Evolutionary conservation across 2,888 invertebrate genomes (phyloP), one percentile per base, ranked within the genome.

Genomic region (Acleris emargana): DNA sequence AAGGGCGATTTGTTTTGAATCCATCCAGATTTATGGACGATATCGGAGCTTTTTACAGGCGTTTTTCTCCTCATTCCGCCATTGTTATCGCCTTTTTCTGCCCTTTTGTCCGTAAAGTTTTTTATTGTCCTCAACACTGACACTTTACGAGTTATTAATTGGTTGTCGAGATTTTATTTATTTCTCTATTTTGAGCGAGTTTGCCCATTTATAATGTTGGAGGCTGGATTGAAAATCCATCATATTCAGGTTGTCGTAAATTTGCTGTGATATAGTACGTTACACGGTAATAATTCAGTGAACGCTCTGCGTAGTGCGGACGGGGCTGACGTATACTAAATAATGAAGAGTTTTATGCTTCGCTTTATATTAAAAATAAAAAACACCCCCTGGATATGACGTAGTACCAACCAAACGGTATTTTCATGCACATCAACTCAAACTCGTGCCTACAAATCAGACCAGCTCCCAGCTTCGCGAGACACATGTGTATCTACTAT

Each of bases 131-230:
- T 88, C 82, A 85, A 84, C 87, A 88, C 81, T 91, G 91, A 91
- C 91, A 87, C 86, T 92, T 92, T 92, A 91, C 91, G 91, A 91
- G 91, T 91, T 93, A 93, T 93, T 93, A 93, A 93, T 93, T 92
- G 91, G 88, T 87, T 91, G 93, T 92, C 93, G 87, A 81, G 80
- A 81, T 82, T 87, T 90, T 91, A 91, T 93, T 92, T 91, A 91
- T 92, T 89, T 90, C 90, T 90, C 89, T 91, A 92, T 92, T 91
- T 92, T 91, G 92, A 80, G 77, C 84, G 83, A 89, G 89, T 91
- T 90, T 89, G 88, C 88, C 77, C 86, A 84, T 91, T 89, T 86
- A 90, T 71, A 68, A 66, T 89, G 85, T 87, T 83, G 83, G 83
- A 77, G 84, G 83, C 81, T 72, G 91, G 89, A 92, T 92, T 92